phyloP scores from a whole-genome alignment of 2,888 invertebrate genomes.

The Rotaria sp. region DNA sequence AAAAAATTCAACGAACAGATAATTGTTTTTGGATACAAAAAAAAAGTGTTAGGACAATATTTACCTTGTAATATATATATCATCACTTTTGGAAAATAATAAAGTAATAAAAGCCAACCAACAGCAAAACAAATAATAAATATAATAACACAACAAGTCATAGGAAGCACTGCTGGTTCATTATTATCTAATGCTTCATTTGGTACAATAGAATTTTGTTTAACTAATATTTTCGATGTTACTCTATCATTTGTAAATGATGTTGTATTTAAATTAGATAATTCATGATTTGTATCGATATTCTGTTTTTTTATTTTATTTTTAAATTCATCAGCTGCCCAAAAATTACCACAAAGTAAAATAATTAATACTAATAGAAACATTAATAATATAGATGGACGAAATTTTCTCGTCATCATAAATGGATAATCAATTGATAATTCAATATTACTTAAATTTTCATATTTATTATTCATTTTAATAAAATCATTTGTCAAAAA shows the following conservation, averaged over 20 bases:
- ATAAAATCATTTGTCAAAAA: neutral
- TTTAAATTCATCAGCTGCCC: slow-evolving; percentile 25
- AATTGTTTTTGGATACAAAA: too few relatives aligned
- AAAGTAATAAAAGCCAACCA: neutral
- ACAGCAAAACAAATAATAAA: neutral
- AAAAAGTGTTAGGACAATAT: neutral
- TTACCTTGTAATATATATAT: slow-evolving; percentile 1
- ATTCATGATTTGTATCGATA: neutral
- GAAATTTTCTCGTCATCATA: neutral
- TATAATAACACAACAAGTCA: neutral
- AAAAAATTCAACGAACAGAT: too few relatives aligned
- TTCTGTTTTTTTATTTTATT: neutral
- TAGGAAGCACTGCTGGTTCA: neutral
- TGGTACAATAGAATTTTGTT: neutral
- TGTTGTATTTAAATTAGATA: neutral
- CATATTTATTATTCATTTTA: neutral
- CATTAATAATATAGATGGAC: neutral
- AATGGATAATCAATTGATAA: neutral
- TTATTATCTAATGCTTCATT: neutral
- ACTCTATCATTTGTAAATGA: neutral
- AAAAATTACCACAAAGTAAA: neutral
- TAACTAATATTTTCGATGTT: neutral
- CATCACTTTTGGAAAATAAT: neutral
- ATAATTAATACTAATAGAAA: neutral
- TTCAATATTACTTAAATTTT: neutral